A percentile compares a stretch with the other conserved stretches of the same genome.
Evolutionary conservation across 2,113 vertebrate genomes (phyloP).

Genomic region (Saimiri boliviensis): DNA sequence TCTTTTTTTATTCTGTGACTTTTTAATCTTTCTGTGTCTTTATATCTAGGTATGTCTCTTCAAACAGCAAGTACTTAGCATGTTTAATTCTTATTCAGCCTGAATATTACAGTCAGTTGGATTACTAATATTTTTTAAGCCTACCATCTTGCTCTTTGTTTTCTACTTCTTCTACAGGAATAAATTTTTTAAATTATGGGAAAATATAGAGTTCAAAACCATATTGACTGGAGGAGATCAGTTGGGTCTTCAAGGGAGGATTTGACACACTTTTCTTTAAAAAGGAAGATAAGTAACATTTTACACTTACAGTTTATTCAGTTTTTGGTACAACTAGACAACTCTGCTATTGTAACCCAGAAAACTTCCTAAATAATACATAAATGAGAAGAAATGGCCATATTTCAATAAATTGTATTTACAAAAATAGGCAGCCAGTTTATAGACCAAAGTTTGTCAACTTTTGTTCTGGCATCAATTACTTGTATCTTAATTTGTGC

Average conservation of each 20-base stretch:
- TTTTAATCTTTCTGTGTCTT: background rate
- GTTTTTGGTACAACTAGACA: background rate
- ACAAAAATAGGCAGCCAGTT: background rate
- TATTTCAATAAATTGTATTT: background rate
- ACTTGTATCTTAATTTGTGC: background rate
- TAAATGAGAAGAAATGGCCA: background rate
- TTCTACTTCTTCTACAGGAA: background rate
- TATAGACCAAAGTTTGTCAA: background rate
- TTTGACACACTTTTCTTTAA: background rate
- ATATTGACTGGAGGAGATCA: background rate
- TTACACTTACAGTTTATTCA: background rate
- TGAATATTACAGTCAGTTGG: background rate
- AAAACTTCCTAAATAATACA: background rate
- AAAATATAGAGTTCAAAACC: background rate
- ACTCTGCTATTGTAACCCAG: background rate
- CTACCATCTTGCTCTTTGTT: background rate
- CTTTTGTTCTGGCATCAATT: background rate
- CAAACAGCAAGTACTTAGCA: background rate
- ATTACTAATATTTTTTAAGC: background rate
- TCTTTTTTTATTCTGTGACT: background rate
- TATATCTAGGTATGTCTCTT: background rate
- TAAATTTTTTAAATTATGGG: background rate
- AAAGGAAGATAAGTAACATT: background rate
- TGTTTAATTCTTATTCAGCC: background rate
- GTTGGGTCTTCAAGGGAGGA: background rate